These are phyloP conservation scores for Neodiprion pinetum DNA, from an alignment of 1,140 invertebrate species.

Conservation along the genomic window DNA sequence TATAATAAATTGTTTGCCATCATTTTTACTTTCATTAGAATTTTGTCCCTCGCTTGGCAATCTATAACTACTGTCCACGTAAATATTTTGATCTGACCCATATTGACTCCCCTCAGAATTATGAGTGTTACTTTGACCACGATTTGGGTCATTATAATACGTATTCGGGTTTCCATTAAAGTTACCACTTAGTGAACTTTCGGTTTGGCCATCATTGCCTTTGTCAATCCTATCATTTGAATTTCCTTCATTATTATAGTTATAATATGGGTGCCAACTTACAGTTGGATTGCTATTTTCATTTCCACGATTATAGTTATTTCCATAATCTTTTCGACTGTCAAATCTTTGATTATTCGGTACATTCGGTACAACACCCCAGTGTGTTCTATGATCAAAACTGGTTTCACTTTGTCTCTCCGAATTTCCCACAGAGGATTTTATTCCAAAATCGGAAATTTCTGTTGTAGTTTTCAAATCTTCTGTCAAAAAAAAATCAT, in stretches of 20 bases:
- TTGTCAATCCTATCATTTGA: neutral
- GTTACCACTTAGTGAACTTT: neutral
- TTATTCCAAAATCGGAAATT: neutral
- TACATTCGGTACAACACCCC: neutral
- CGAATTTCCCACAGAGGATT: neutral
- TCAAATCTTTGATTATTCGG: neutral
- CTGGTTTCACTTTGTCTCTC: neutral
- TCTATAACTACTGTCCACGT: slow-evolving; percentile 26
- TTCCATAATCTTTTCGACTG: neutral
- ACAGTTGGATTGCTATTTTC: neutral
- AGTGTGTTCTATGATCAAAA: neutral
- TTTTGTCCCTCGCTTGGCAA: slow-evolving; percentile 27
- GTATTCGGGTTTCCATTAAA: neutral
- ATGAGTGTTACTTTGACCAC: neutral
- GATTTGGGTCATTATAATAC: neutral
- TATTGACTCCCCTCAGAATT: neutral
- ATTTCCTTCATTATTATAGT: neutral
- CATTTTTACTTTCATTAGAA: slow-evolving; percentile 5
- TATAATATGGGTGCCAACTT: neutral
- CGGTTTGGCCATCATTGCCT: neutral
- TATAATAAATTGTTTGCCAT: neutral
- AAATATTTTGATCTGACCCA: slow-evolving; percentile 26
- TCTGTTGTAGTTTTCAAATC: neutral
- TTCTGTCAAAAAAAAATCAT: neutral
- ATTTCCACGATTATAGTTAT: too few species aligned